Percentiles rank a stretch among this genome's conserved stretches.
These are phyloP conservation scores for Drosophila pseudotalamancana DNA, from an alignment of 2,888 invertebrate species.

Conservation along the genomic window DNA sequence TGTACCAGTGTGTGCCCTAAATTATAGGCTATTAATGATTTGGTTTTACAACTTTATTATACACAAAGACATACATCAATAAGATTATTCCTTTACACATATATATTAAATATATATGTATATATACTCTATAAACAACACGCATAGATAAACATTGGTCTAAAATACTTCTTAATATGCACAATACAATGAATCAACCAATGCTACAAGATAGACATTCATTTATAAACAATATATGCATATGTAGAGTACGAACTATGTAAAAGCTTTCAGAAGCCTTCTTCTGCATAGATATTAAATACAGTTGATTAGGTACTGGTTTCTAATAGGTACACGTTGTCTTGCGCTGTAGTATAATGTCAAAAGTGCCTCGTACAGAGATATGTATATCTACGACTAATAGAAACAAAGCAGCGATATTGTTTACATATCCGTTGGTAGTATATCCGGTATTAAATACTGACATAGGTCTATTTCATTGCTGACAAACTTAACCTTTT, in stretches of 20 bases:
- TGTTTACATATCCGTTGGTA: slow-evolving; percentile 88
- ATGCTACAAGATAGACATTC: slow-evolving; percentile 53
- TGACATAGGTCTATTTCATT: slow-evolving; percentile 89
- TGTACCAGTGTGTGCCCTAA: background rate
- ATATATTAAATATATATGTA: slow-evolving; percentile 36
- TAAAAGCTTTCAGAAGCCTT: slow-evolving; percentile 44
- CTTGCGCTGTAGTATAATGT: slow-evolving; percentile 37
- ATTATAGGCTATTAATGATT: slow-evolving; percentile 7
- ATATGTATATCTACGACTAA: slow-evolving; percentile 66
- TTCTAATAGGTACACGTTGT: slow-evolving; percentile 60
- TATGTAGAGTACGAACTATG: slow-evolving; percentile 46
- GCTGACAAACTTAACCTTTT: slow-evolving; percentile 90
- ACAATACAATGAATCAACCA: slow-evolving; percentile 54
- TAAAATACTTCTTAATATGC: slow-evolving; percentile 62
- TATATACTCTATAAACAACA: slow-evolving; percentile 51
- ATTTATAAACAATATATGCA: slow-evolving; percentile 43
- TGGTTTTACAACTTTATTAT: slow-evolving; percentile 63
- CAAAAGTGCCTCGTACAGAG: slow-evolving; percentile 47
- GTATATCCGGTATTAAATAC: slow-evolving; percentile 91
- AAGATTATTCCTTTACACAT: slow-evolving; percentile 43
- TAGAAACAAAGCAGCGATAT: slow-evolving; percentile 15
- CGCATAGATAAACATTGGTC: slow-evolving; percentile 54
- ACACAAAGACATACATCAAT: slow-evolving; percentile 28
- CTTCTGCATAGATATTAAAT: slow-evolving; percentile 28
- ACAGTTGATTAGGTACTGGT: slow-evolving; percentile 69